phyloP scores from a whole-genome alignment of 1,140 invertebrate species.

The Bombus haemorrhoidalis region DNA sequence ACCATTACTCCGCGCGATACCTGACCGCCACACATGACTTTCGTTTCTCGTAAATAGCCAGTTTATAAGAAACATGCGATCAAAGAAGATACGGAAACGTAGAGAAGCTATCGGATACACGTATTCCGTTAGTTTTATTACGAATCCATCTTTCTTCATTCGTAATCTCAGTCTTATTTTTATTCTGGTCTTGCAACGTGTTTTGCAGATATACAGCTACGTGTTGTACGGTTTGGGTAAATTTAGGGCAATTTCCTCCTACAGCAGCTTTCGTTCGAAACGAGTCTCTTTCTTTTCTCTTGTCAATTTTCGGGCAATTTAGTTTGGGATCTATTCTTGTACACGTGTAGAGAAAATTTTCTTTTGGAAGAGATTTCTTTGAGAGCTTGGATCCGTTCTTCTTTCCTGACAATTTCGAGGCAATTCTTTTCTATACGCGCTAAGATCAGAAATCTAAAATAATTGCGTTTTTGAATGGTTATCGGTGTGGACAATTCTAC shows the following conservation, averaged over 20 bases:
- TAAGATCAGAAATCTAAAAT: neutral
- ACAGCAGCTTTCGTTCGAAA: neutral
- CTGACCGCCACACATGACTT: neutral
- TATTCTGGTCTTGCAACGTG: neutral
- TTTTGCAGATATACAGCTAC: neutral
- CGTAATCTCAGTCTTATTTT: neutral
- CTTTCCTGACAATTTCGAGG: neutral
- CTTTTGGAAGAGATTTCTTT: neutral
- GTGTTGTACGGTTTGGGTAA: neutral
- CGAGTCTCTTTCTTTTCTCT: neutral
- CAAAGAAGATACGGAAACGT: neutral
- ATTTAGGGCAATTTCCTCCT: neutral
- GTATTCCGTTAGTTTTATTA: neutral
- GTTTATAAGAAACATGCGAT: neutral
- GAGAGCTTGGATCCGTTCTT: neutral
- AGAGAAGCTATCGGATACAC: neutral
- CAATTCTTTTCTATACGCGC: neutral
- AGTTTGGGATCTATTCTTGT: neutral
- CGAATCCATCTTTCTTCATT: neutral
- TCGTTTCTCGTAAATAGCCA: conserved; percentile 10
- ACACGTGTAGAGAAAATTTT: neutral
- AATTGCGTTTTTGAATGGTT: neutral
- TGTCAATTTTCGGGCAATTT: neutral
- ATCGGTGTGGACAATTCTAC: neutral
- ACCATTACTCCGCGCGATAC: conserved; percentile 20